Conservation (phyloP, 2,113 vertebrate species). For the Gallinago media region DNA sequence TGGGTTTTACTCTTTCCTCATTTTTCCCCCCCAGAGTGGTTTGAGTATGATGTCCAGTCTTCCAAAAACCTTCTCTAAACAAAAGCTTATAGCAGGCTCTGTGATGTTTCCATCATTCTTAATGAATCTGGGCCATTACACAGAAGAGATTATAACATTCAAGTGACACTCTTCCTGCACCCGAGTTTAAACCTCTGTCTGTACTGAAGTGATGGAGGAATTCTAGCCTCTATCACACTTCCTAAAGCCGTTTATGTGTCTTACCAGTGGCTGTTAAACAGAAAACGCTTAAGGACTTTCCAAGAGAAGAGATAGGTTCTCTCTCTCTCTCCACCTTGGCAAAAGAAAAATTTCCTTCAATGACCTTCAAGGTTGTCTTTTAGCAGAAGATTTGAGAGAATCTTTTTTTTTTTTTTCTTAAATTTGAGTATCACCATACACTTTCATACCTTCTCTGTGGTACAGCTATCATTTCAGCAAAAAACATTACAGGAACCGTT, state of each 20-base stretch:
- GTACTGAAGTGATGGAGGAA: neutral
- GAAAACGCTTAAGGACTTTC: neutral
- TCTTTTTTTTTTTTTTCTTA: neutral
- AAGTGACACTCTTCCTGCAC: neutral
- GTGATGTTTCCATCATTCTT: neutral
- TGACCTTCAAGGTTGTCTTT: neutral
- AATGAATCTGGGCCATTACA: neutral
- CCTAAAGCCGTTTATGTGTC: neutral
- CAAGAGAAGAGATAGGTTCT: neutral
- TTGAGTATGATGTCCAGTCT: neutral
- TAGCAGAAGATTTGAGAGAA: neutral
- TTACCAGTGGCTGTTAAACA: neutral
- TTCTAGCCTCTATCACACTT: neutral
- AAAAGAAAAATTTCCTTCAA: neutral
- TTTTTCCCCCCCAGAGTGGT: neutral
- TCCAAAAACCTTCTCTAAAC: neutral
- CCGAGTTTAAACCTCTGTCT: fast-evolving
- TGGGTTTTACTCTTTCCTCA: neutral
- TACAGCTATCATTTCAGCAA: no score
- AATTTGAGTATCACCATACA: neutral
- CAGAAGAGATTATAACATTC: neutral
- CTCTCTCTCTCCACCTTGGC: neutral
- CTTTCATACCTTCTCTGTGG: neutral
- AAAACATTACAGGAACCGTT: neutral
- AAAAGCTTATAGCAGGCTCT: neutral